Base-by-base conservation (phyloP, 1,140 invertebrate species). In the Bombus cullumanus region DNA sequence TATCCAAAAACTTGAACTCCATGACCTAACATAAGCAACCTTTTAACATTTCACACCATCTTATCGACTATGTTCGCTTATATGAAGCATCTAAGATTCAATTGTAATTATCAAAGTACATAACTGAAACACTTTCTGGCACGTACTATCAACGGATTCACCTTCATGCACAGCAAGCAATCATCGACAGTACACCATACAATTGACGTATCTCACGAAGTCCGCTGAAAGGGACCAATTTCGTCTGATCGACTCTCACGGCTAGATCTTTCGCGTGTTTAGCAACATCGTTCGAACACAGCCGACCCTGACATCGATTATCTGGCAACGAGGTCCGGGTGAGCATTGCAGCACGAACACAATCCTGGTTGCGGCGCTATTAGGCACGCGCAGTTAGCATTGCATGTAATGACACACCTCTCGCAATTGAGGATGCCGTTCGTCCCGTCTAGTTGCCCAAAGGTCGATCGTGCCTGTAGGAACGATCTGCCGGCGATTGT, bases 341-440 rank as follows among this genome's bases (percentile, higher is more conserved):
- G 47, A 89, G 80, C 90, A 83, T 81, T 78, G 73, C 80, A 81
- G 78, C 84, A 87, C 81, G 85, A 87, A 77, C 76, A 82, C 88
- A 80, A 81, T 90, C 79, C 88, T 90, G 72, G 88, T 83, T 83
- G 88, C 80, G 88, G 71, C 68, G 83, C 88, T 90, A 90, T 90
- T 90, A 90, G 89, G 89, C 83, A 90, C 89, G 89, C 89, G 88
- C 88, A 90, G 88, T 90, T 90, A 90, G 88, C 89, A 90, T 90
- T 83, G 86, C 89, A 85, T 82, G 88, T 90, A 90, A 90, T 88
- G 89, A 90, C 89, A 90, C 89, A 90, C 88, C 86, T 90, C 89
- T 82, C n/a, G 89, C 78, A 85, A 85, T 81, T 86, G 88, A 90
- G 88, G 89, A 90, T 90, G 86, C 86, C 75, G 79, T 87, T 77